Percentiles rank a stretch among this genome's conserved stretches.
These are phyloP conservation scores for Meloidogyne floridensis DNA, from an alignment of 1,140 invertebrate species.

Conservation along the genomic window DNA sequence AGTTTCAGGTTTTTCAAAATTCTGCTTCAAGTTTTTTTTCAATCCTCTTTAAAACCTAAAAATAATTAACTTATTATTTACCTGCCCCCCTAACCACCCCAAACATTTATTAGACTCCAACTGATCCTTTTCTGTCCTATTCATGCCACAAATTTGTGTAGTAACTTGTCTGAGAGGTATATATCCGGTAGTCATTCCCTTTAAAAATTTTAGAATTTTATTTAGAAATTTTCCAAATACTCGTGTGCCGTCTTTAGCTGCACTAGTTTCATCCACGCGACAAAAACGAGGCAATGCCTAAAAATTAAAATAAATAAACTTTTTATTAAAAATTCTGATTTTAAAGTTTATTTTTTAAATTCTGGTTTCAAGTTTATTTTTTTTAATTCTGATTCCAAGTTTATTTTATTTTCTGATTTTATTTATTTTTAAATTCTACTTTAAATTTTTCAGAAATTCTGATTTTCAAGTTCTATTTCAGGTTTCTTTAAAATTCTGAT, in stretches of 20 bases:
- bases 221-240: neutral
- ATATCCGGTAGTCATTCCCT: slow-evolving; percentile 28
- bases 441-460: no score
- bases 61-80: neutral
- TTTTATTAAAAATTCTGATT: neutral
- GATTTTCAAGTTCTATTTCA: neutral
- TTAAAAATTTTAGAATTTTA: slow-evolving; percentile 12
- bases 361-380: no score
- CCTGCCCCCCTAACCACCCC: slow-evolving; percentile 48
- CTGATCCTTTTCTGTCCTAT: slow-evolving; percentile 45
- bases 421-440: no score
- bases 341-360: neutral
- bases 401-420: no score
- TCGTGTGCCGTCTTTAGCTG: slow-evolving; percentile 33
- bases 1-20: no score
- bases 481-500: no score
- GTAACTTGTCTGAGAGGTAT: slow-evolving; percentile 35
- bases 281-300: slow-evolving; percentile 44
- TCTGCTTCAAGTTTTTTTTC: no score
- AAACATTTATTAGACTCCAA: slow-evolving; percentile 48
- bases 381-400: no score
- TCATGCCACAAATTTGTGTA: slow-evolving; percentile 42
- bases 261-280: slow-evolving; percentile 35
- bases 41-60: no score
- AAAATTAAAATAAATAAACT: neutral